Evolutionary conservation across 2,113 vertebrate genomes (phyloP), one percentile per base, ranked within the genome.

Genomic region (Ovibos moschatus): DNA sequence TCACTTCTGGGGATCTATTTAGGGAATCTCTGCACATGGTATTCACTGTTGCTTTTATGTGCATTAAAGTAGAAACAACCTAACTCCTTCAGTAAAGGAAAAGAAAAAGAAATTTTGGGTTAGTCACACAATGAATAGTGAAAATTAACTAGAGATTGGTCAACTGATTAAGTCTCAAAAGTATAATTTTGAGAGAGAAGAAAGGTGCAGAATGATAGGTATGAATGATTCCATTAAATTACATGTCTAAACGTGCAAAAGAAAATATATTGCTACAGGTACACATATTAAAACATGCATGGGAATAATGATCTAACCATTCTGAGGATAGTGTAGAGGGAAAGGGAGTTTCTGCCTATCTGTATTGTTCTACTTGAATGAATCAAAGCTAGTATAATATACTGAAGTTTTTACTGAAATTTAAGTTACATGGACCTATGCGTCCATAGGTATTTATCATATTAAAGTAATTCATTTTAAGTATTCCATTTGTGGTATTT

Each of bases 101-200:
- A 43, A 19, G 58, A 74, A 30, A 83, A 60, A 74, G 23, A 91
- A 95, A 97, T 19, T 51, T 50, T 27, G 21, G 19, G 40, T 87
- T 86, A 71, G 28, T 62, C 60, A 93, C 51, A 93, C 47, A 94
- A 67, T 14, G 1, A 82, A 11, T 30, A 64, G 21, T 55, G 57
- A 96, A 95, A 89, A 91, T 87, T 55, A 97, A 36, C 51, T 53
- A 96, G 74, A 94, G 62, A 96, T 81, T 71, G 90, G 47, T 53
- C 76, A 23, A 45, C 27, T 86, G 30, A 62, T 21, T 76, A 93
- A 91, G 19, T 87, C 45, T 89, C 76, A 86, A 89, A 95, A 89
- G 60, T 74, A 87, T 64, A 87, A 67, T 78, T 97, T 94, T 89
- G 90, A 71, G 93, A 94, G 60, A 96, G 47, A n/a, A 94, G 78